Base-by-base conservation (phyloP, 2,113 vertebrate genomes). In the Triplophysa siluroides region DNA sequence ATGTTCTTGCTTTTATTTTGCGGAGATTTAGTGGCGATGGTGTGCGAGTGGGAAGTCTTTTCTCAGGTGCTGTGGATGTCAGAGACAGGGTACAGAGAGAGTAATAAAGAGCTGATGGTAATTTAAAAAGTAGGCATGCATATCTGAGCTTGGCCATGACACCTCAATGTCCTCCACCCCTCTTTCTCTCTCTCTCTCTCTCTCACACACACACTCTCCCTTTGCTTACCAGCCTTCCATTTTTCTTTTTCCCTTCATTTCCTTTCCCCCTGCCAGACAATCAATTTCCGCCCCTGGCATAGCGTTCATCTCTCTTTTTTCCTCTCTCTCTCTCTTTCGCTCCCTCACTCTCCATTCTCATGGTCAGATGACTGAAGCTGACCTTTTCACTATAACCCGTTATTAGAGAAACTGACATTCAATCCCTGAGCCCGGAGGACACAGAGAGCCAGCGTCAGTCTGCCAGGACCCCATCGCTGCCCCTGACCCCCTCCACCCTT, bases 361-460 rank as follows among this genome's bases (percentile, higher is more conserved):
- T 89, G 90, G 90, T 90, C 92, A 91, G 90, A 86, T 79, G 88
- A 89, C 89, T 87, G 81, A 69, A 79, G 76, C 79, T 93, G 91
- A 92, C 92, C 91, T 93, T 94, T 93, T 93, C 92, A 89, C 87
- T 88, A 77, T 89, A 90, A 92, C 88, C 89, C 83, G 85, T 90
- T 92, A 91, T 93, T 91, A 94, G 91, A 92, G 91, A 91, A 92
- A 91, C 89, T 92, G 92, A 92, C 93, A 92, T 93, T 93, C 91
- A 91, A 92, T 88, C 90, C 90, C 87, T 60, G 84, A 88, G 86
- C 88, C 91, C 87, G 79, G 83, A 90, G 90, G 90, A 91, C 87
- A 89, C 81, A 80, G 87, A 74, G 67, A 87, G 83, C 85, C 74
- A 65, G 77, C 80, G 84, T 64, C 77, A 64, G 66, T 61, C 70